Evolutionary conservation across 2,113 vertebrate species (phyloP).

Genomic region (Crotalus viridis): DNA sequence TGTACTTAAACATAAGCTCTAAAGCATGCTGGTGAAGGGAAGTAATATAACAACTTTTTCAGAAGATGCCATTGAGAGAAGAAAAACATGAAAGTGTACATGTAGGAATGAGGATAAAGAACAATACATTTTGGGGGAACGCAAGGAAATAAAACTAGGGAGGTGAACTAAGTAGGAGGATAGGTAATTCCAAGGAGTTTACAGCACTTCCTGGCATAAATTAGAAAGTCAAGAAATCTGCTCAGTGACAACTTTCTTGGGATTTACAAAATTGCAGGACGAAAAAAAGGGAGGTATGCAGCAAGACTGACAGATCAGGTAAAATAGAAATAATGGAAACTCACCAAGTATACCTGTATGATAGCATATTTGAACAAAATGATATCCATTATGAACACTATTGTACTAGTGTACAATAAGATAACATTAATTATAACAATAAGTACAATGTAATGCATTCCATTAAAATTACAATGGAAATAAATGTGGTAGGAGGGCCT

Average conservation of each 20-base stretch:
- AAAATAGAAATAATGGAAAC: conserved; percentile 19
- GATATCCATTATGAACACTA: neutral
- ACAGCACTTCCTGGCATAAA: neutral
- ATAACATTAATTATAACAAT: neutral
- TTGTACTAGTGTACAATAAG: neutral
- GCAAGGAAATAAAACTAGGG: neutral
- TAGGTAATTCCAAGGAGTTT: conserved; percentile 5
- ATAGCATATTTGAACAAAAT: neutral
- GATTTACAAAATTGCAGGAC: conserved; percentile 3
- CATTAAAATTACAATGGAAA: conserved; percentile 4
- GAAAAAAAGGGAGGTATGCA: neutral
- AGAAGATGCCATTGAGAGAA: conserved; percentile 18
- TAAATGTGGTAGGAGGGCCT: neutral
- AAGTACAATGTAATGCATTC: neutral
- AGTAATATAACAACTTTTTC: conserved; percentile 20
- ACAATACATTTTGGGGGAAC: neutral
- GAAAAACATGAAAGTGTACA: neutral
- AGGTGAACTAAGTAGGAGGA: neutral
- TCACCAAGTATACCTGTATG: neutral
- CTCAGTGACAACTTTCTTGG: neutral
- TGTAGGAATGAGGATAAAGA: neutral
- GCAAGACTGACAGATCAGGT: neutral
- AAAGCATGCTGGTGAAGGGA: fast-evolving
- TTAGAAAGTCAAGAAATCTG: neutral
- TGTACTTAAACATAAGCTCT: neutral